Evolutionary conservation across 2,797 vertebrate species (phyloP).

Genomic region (Anas capensis): DNA sequence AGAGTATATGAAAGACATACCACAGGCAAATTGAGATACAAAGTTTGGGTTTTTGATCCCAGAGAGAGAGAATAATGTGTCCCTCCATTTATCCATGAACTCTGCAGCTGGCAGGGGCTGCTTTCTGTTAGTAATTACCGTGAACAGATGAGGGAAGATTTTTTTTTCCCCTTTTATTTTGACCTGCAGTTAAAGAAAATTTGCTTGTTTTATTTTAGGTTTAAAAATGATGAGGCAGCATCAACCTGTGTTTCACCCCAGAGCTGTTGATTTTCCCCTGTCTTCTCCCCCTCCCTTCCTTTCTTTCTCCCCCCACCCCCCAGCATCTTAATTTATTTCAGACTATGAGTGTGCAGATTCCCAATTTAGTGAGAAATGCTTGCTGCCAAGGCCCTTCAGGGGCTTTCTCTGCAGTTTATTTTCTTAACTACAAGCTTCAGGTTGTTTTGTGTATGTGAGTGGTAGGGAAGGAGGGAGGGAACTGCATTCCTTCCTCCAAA

Average conservation of each 20-base stretch:
- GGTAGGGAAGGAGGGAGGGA: conserved; percentile 50
- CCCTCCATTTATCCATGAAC: conserved; percentile 82
- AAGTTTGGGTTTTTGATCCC: conserved; percentile 77
- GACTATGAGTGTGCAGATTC: conserved; percentile 78
- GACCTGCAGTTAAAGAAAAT: conserved; percentile 84
- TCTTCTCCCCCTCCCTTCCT: conserved; percentile 36
- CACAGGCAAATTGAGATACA: conserved; percentile 68
- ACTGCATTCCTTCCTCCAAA: conserved; percentile 54
- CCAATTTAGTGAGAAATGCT: conserved; percentile 78
- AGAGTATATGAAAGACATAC: conserved; percentile 76
- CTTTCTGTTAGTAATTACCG: conserved; percentile 82
- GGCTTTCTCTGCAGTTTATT: conserved; percentile 82
- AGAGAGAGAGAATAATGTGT: conserved; percentile 78
- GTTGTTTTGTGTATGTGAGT: conserved; percentile 62
- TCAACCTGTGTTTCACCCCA: conserved; percentile 80
- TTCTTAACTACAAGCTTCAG: conserved; percentile 81
- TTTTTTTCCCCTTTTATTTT: conserved; percentile 74
- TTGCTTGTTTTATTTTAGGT: conserved; percentile 84
- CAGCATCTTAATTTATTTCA: conserved; percentile 83
- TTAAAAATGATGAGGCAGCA: conserved; percentile 84
- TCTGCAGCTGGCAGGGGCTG: conserved; percentile 80
- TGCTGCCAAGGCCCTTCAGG: conserved; percentile 80
- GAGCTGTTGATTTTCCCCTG: conserved; percentile 79
- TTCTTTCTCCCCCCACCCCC: conserved; percentile 50
- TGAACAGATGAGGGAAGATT: conserved; percentile 80